These are phyloP conservation scores for Zosterops lateralis DNA, from an alignment of 2,113 vertebrate genomes.

Conservation along the genomic window DNA sequence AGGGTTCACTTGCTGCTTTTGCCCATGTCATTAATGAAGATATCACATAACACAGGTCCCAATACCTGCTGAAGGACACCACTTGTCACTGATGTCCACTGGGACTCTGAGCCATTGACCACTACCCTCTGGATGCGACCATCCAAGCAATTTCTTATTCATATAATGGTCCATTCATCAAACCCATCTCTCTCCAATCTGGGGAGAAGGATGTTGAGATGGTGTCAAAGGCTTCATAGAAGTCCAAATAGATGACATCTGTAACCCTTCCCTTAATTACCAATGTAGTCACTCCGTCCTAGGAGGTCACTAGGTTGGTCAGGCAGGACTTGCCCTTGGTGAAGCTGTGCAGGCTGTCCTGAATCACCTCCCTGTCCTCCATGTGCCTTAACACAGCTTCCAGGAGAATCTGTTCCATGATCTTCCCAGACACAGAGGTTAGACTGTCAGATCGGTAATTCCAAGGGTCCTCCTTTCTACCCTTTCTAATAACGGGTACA, in stretches of 20 bases:
- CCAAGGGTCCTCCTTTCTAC: background rate
- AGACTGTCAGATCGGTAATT: background rate
- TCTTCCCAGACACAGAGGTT: background rate
- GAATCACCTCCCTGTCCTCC: background rate
- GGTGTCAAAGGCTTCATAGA: background rate
- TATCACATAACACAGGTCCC: background rate
- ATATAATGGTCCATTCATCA: background rate
- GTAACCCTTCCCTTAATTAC: background rate
- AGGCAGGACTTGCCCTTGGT: background rate
- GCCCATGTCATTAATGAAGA: background rate
- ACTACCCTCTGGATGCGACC: background rate
- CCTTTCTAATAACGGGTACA: background rate
- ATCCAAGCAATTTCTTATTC: background rate
- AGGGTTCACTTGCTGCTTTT: background rate
- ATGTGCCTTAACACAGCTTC: background rate
- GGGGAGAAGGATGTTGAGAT: background rate
- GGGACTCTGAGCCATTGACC: background rate
- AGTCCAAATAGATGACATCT: background rate
- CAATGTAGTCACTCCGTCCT: background rate
- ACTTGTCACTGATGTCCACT: background rate
- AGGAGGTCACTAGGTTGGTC: background rate
- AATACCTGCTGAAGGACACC: fast-evolving
- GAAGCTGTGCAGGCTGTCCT: background rate
- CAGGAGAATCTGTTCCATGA: background rate
- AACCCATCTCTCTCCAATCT: background rate